A percentile compares a stretch with the other conserved stretches of the same genome.
Conservation (phyloP, 2,797 vertebrate genomes). For the Champsocephalus gunnari region DNA sequence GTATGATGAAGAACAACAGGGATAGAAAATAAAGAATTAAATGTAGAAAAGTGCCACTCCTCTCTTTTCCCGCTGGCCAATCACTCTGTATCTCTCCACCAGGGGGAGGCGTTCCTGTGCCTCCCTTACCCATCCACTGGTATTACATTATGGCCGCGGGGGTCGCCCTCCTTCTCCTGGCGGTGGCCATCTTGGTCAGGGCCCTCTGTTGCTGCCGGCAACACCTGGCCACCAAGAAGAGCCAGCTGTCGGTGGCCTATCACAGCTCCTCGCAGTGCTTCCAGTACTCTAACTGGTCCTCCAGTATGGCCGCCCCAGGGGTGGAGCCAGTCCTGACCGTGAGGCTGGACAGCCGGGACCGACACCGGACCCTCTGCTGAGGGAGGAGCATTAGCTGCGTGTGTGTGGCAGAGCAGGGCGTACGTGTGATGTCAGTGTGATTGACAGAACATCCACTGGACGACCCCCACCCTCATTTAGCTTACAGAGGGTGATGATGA, state of each 20-base stretch:
- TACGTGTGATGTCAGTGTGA: constrained; percentile 50
- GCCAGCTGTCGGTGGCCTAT: constrained; percentile 97
- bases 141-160: constrained; percentile 99
- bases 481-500: constrained; percentile 57
- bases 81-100: constrained; percentile 95
- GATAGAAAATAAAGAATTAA: constrained; percentile 39
- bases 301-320: constrained; percentile 90
- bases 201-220: constrained; percentile 97
- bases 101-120: constrained; percentile 97
- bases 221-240: constrained; percentile 99
- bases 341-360: constrained; percentile 95
- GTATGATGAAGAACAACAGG: constrained; percentile 58
- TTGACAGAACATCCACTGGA: constrained; percentile 38
- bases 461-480: constrained; percentile 50
- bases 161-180: constrained; percentile 96
- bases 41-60: constrained; percentile 68
- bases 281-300: constrained; percentile 93
- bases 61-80: constrained; percentile 79
- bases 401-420: constrained; percentile 51
- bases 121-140: constrained; percentile 99
- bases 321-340: constrained; percentile 97
- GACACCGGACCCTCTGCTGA: constrained; percentile 91
- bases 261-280: constrained; percentile 93
- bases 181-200: constrained; percentile 94
- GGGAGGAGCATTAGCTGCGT: constrained; percentile 44